phyloP scores from a whole-genome alignment of 2,888 invertebrate species.

The Drosophila mulleri region DNA sequence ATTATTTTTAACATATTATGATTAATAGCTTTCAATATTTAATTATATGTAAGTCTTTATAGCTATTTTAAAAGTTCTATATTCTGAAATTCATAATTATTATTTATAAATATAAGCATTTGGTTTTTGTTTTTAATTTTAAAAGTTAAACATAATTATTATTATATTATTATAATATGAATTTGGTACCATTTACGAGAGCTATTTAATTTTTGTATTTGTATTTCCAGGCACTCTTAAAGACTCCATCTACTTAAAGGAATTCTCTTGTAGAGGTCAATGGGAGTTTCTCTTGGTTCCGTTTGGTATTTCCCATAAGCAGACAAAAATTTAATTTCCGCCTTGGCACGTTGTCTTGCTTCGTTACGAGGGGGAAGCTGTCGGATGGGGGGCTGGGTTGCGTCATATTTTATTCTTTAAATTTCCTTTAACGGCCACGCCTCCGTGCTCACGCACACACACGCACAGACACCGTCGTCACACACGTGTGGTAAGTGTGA shows the following conservation, averaged over 20 bases:
- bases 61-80: too few relatives aligned
- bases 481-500: constrained; percentile 9
- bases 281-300: not conserved
- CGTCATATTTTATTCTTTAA: constrained; percentile 29
- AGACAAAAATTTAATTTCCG: constrained; percentile 55
- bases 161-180: too few relatives aligned
- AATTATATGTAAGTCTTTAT: too few relatives aligned
- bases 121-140: too few relatives aligned
- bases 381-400: not conserved
- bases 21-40: too few relatives aligned
- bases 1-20: too few relatives aligned
- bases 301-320: not conserved
- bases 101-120: too few relatives aligned
- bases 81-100: too few relatives aligned
- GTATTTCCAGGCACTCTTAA: not conserved
- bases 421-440: constrained; percentile 18
- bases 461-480: not conserved
- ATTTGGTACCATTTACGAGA: too few relatives aligned
- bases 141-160: too few relatives aligned
- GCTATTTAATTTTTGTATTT: too few relatives aligned
- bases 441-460: not conserved
- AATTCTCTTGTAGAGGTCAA: not conserved
- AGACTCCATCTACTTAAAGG: not conserved
- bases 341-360: constrained; percentile 7
- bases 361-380: not conserved